Evolutionary conservation across 2,113 vertebrate genomes (phyloP), one percentile per base, ranked within the genome.

Genomic region (Nicator chloris): DNA sequence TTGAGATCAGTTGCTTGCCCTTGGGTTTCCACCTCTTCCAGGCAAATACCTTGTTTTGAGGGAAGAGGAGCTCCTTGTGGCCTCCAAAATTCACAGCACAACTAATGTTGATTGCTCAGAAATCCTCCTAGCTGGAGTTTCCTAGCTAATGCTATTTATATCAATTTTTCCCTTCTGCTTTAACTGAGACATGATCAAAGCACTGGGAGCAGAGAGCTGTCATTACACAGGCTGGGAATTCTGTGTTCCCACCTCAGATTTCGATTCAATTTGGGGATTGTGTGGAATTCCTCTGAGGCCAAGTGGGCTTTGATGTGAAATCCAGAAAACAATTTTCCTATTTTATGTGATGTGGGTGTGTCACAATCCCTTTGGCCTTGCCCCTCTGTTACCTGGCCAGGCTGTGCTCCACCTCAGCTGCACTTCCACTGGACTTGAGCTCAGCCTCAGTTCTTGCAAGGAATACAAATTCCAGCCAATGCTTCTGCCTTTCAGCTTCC

Each of bases 261-360:
- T 87, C 6, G 7, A 82, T 82, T 93, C 53, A 33, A 0, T 89
- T 68, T 87, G 56, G 53, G 65, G 50, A 17, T 82, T 13, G 7
- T 60, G 70, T 80, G 81, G 84, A 84, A 95, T 93, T 93, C 69
- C 61, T 88, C 72, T 84, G 60, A 84, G 71, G 86, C 61, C 91
- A 78, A 81, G 65, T 70, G 53, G 77, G 37, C 94, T 84, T 75
- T 72, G 78, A 82, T 86, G 73, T 91, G 81, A 92, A 89, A 89
- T 44, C 45, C 73, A 76, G 79, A 79, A 65, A 61, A 64, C n/a
- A 71, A 35, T 69, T 68, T 70, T 76, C 69, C 45, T 13, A 27
- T 87, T 95, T 53, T 31, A 15, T 75, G 78, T 82, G 77, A 79
- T 2, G 21, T 11, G 40, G 61, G 23, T 57, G n/a, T 79, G 42